phyloP scores from a whole-genome alignment of 1,140 invertebrate species.

The Penaeus japonicus region DNA sequence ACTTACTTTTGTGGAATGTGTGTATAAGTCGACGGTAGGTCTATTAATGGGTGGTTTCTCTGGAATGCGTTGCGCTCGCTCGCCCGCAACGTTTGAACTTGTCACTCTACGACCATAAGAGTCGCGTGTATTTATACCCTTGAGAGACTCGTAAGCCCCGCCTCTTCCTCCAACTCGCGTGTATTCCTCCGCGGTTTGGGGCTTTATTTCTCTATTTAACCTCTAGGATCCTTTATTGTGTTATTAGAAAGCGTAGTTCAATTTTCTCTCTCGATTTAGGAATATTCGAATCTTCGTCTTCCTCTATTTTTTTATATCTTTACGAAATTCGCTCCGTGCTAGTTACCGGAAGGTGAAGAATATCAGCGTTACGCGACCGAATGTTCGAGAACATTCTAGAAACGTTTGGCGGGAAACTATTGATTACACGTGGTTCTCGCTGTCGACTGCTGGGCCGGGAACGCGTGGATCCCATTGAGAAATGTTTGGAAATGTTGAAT shows the following conservation, averaged over 20 bases:
- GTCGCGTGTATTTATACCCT: background rate
- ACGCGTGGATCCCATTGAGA: too few relatives aligned
- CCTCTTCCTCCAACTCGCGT: background rate
- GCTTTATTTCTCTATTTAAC: background rate
- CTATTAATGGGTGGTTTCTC: too few relatives aligned
- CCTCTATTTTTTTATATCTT: background rate
- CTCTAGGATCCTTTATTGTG: background rate
- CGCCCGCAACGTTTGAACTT: too few relatives aligned
- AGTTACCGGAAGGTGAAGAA: slow-evolving; percentile 29
- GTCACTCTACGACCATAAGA: background rate
- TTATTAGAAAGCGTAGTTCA: background rate
- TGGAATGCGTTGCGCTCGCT: too few relatives aligned
- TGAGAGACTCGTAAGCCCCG: background rate
- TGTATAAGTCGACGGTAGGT: too few relatives aligned
- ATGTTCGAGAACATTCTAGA: slow-evolving; percentile 36
- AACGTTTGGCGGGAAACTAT: slow-evolving; percentile 39
- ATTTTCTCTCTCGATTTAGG: background rate
- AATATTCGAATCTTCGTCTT: background rate
- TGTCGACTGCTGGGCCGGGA: too few relatives aligned
- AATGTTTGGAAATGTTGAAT: too few relatives aligned
- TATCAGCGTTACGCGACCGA: background rate
- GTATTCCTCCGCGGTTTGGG: slow-evolving; percentile 22
- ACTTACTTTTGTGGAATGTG: too few relatives aligned
- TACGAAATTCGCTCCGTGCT: background rate
- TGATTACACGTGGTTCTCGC: slow-evolving; percentile 29